Evolutionary conservation across 2,797 vertebrate genomes (phyloP).

Genomic region (Danio jaintianensis): DNA sequence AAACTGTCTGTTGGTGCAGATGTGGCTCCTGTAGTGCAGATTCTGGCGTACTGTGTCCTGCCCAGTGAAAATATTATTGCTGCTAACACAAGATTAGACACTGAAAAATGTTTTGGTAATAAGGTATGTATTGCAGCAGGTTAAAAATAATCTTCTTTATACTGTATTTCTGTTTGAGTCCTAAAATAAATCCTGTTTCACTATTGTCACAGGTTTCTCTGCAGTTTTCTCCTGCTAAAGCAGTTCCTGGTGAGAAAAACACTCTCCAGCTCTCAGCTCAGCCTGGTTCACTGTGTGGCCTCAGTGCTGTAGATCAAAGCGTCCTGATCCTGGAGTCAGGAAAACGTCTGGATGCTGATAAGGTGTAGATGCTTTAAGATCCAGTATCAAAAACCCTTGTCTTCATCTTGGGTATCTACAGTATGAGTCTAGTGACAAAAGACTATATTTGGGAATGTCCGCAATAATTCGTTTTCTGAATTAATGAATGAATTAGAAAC

Average conservation of each 20-base stretch:
- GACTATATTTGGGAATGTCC: not conserved
- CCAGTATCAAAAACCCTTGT: not conserved
- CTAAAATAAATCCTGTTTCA: constrained; percentile 7
- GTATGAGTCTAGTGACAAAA: not conserved
- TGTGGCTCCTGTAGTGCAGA: constrained; percentile 55
- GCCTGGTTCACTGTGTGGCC: constrained; percentile 82
- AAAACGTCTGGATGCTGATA: constrained; percentile 70
- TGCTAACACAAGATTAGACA: not conserved
- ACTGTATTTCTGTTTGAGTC: not conserved
- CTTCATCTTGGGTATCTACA: not conserved
- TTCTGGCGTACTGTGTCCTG: constrained; percentile 71
- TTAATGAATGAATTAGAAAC: not conserved
- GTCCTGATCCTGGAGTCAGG: constrained; percentile 80
- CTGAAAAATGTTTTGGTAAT: constrained; percentile 25
- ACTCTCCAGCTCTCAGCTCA: constrained; percentile 72
- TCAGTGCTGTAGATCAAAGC: constrained; percentile 85
- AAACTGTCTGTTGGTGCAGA: constrained; percentile 47
- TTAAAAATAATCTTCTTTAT: not conserved
- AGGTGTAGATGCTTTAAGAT: constrained; percentile 65
- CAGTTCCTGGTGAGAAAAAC: constrained; percentile 77
- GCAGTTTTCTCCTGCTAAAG: constrained; percentile 72
- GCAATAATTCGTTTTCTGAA: not conserved
- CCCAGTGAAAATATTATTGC: constrained; percentile 18
- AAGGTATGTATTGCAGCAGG: not conserved
- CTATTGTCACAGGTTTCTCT: constrained; percentile 76